Evolutionary conservation across 2,113 vertebrate genomes (phyloP), one percentile per base, ranked within the genome.

Genomic region (Pyrgilauda ruficollis): DNA sequence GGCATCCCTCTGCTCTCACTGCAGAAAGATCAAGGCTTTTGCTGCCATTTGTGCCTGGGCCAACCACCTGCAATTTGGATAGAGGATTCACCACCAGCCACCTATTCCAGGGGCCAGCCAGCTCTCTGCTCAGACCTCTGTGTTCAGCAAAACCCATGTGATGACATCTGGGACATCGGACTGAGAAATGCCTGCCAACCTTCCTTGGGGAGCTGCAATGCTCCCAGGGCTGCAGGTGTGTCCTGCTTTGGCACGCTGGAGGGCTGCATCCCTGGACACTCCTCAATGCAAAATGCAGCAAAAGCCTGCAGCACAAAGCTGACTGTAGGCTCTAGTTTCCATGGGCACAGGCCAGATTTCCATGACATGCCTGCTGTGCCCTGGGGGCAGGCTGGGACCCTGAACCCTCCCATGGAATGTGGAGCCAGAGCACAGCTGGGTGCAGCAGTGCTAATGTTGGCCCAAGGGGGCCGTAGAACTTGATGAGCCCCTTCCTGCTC

Each of bases 351-450:
- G 24, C 16, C 26, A 55, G 56, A 46, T 63, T 72, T 80, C 58
- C 19, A 11, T 3, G 4, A 23, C 55, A n/a, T 0, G 3, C 31
- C 37, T 62, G 52, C 81, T 66, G 84, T 61, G 58, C 49, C 18
- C 63, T 1, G 0, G 39, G 44, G 49, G 6, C 59, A 43, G 44
- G 35, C 53, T 35, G 37, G 30, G 76, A 69, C 27, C 13, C 30
- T 7, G 10, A 86, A 55, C 31, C 18, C 37, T 77, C 46, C 62
- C 2, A 2, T 1, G 1, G 52, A 62, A 43, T 21, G 13, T 0
- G 0, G n/a, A 72, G 22, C 68, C 1, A 6, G 33, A 61, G 73
- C 55, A 55, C 55, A 69, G 46, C 64, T 59, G 56, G 17, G 20
- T 31, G 56, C 50, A 70, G 53, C 39, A 33, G 19, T 44, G 72